Percentiles rank a stretch among this genome's conserved stretches.
Conservation (phyloP, 2,797 vertebrate genomes). For the Ambastaia sidthimunki region DNA sequence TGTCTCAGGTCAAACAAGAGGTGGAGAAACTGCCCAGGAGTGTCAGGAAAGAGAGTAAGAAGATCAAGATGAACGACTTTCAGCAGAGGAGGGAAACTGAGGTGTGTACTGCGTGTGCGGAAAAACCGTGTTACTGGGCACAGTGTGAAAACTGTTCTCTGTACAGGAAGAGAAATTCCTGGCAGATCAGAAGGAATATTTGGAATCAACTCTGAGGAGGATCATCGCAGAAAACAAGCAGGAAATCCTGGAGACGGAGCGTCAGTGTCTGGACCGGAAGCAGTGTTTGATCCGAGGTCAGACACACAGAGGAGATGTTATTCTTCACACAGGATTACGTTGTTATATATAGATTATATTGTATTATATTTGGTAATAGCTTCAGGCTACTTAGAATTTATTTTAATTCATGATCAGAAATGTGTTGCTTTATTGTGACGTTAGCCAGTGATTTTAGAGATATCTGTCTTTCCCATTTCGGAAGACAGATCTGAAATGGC, state of each 20-base stretch:
- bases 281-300: conserved; percentile 91
- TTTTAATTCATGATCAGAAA: too few relatives aligned
- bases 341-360: background rate
- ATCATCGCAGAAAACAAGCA: conserved; percentile 87
- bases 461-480: too few relatives aligned
- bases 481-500: too few relatives aligned
- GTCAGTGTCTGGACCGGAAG: conserved; percentile 87
- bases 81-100: conserved; percentile 79
- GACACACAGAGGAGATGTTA: background rate
- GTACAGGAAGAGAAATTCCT: conserved; percentile 86
- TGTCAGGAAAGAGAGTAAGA: conserved; percentile 88
- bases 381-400: too few relatives aligned
- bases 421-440: too few relatives aligned
- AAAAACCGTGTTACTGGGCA: background rate
- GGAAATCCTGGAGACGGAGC: conserved; percentile 90
- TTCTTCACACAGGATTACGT: background rate
- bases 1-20: conserved; percentile 84
- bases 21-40: conserved; percentile 88
- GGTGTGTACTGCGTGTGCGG: conserved; percentile 67
- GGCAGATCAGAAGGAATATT: conserved; percentile 79
- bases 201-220: conserved; percentile 83
- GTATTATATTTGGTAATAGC: background rate
- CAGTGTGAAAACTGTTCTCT: background rate
- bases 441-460: too few relatives aligned
- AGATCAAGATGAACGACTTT: conserved; percentile 81